Conservation (phyloP, 2,113 vertebrate species). For the Thomomys bottae region DNA sequence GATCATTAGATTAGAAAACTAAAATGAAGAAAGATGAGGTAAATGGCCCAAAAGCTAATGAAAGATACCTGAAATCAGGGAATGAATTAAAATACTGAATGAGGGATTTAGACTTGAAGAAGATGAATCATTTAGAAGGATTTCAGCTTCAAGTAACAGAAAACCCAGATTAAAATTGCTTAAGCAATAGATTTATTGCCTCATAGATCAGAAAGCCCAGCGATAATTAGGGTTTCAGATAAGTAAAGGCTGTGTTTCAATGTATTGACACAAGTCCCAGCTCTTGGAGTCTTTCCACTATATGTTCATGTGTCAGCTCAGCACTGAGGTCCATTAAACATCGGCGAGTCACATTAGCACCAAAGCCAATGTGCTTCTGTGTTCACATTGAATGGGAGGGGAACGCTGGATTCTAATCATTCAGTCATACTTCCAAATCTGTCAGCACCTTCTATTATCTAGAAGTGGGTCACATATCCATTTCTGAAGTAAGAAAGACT, state of each 20-base stretch:
- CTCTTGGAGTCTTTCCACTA: not conserved
- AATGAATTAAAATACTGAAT: slow-evolving; percentile 39
- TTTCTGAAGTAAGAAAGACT: not conserved
- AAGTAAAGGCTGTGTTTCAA: not conserved
- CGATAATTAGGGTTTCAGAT: not conserved
- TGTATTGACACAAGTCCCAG: fast-evolving
- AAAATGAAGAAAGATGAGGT: slow-evolving; percentile 6
- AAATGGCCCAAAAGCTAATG: slow-evolving; percentile 11
- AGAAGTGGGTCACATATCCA: not conserved
- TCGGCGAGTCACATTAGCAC: fast-evolving
- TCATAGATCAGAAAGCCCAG: not conserved
- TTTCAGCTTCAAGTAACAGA: slow-evolving; percentile 43
- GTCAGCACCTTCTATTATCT: not conserved
- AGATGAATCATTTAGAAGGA: slow-evolving; percentile 36
- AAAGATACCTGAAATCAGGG: slow-evolving; percentile 2
- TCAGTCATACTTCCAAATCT: not conserved
- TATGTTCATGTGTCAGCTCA: not conserved
- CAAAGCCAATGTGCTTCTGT: not conserved
- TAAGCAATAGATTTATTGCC: slow-evolving; percentile 23
- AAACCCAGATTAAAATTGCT: slow-evolving; percentile 36
- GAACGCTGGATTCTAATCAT: not conserved
- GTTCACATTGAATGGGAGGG: not conserved
- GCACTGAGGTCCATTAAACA: not conserved
- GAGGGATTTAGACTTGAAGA: slow-evolving; percentile 46
- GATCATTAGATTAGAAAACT: slow-evolving; percentile 10